Percentiles rank a stretch among this genome's conserved stretches.
These are phyloP conservation scores for Aulostomus chinensis DNA, from an alignment of 2,797 vertebrate species.

Conservation along the genomic window DNA sequence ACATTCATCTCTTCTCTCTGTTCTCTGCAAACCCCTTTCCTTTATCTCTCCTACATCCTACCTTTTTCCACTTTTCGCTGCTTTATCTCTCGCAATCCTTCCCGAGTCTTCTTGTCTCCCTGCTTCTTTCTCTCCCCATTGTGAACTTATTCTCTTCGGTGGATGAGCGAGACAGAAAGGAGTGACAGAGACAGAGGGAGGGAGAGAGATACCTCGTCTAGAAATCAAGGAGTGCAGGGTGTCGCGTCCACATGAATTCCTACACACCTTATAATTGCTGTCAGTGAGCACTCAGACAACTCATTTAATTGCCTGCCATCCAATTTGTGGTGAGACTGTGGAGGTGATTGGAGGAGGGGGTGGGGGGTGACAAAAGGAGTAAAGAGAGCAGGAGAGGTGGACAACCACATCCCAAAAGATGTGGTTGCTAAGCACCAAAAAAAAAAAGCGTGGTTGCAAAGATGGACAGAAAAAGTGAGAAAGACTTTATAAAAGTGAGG, in stretches of 20 bases:
- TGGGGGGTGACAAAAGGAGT: constrained; percentile 36
- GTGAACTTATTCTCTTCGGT: constrained; percentile 19
- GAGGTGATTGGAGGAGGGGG: constrained; percentile 15
- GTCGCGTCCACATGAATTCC: constrained; percentile 62
- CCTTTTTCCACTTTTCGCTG: not conserved
- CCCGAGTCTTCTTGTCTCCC: constrained; percentile 20
- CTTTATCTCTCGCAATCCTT: constrained; percentile 20
- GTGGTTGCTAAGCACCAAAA: constrained; percentile 31
- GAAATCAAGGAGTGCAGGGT: constrained; percentile 52
- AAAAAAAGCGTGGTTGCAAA: constrained; percentile 1
- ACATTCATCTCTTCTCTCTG: constrained; percentile 1
- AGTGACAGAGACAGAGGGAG: not conserved
- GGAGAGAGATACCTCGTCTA: constrained; percentile 41
- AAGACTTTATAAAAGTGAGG: constrained; percentile 24
- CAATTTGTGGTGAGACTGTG: constrained; percentile 55
- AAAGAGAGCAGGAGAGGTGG: constrained; percentile 17
- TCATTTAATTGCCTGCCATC: constrained; percentile 73
- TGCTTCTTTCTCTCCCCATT: constrained; percentile 5
- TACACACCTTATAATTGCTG: constrained; percentile 76
- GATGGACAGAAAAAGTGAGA: constrained; percentile 14
- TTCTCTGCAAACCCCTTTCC: not conserved
- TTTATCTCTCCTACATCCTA: constrained; percentile 9
- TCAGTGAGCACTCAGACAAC: constrained; percentile 65
- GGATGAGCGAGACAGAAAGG: constrained; percentile 10
- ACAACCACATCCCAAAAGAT: constrained; percentile 20